Base-by-base conservation (phyloP, 1,140 invertebrate genomes). In the Apis dorsata region DNA sequence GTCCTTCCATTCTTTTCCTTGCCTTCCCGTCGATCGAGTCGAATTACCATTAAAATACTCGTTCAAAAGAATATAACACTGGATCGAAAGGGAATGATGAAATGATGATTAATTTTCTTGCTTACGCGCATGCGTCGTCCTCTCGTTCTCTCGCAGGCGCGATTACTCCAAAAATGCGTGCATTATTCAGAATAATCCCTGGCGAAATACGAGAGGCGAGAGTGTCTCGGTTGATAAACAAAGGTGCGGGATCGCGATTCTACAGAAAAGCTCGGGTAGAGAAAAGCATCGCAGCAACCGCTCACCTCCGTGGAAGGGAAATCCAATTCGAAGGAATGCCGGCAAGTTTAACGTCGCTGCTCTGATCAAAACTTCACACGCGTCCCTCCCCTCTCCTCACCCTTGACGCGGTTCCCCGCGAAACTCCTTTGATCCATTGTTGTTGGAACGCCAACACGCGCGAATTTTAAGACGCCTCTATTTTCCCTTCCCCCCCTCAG, bases 381-480 rank as follows among this genome's bases (percentile, higher is more conserved):
- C 19, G 17, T 34, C 5, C 9, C n/a, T 19, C 21, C 12, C 28
- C 19, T 55, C 17, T 19, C 24, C 49, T n/a, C 62, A 19, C 19
- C 13, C n/a, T n/a, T 77, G 51, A 65, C 70, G 79, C 79, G 28
- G 28, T 75, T 51, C 49, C 65, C 34, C 73, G 44, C 53, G 74
- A 55, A 21, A 82, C 44, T 51, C 76, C 68, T 79, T 83, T 79
- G 66, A 79, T 51, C 66, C 55, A 79, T 83, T 79, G 81, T 79
- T 79, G 68, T 34, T 44, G 34, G 34, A 34, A 34, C 34, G 49
- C 57, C 65, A 83, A 83, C 81, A 49, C 76, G 59, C 68, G 68
- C 68, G 68, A 81, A 69, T 81, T 84, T 34, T 84, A 74, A 68
- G 28, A 17, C 70, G 62, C 49, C 77, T 53, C 69, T 68, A 24